phyloP scores from a whole-genome alignment of 2,888 invertebrate species.

The Ophion slaviceki region DNA sequence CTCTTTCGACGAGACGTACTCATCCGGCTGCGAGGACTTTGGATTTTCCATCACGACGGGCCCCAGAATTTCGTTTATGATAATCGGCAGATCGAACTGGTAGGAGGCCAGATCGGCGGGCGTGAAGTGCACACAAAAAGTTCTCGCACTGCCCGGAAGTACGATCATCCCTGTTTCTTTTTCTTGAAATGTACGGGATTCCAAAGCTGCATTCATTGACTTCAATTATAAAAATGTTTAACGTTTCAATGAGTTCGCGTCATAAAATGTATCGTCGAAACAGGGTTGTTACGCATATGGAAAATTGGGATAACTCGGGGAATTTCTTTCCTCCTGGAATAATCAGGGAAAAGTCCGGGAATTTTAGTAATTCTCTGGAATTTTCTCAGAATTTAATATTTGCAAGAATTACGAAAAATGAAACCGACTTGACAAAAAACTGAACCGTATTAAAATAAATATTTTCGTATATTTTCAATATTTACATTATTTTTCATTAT shows the following conservation, averaged over 20 bases:
- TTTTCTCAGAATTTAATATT: too few species aligned
- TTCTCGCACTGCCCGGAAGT: constrained; percentile 72
- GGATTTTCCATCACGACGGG: constrained; percentile 83
- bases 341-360: too few species aligned
- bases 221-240: neutral
- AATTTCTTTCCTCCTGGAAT: too few species aligned
- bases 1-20: constrained; percentile 66
- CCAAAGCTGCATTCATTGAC: neutral
- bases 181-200: neutral
- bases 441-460: too few species aligned
- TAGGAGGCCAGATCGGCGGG: constrained; percentile 84
- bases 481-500: too few species aligned
- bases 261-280: neutral
- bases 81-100: constrained; percentile 86
- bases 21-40: constrained; percentile 64
- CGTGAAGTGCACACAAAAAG: constrained; percentile 82
- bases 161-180: constrained; percentile 59
- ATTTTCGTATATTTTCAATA: too few species aligned
- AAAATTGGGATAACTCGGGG: too few species aligned
- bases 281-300: too few species aligned
- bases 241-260: neutral
- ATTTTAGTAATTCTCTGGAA: too few species aligned
- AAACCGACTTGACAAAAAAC: too few species aligned
- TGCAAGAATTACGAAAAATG: too few species aligned
- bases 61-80: constrained; percentile 86